Conservation (phyloP, 2,797 vertebrate species). For the Echeneis naucrates region DNA sequence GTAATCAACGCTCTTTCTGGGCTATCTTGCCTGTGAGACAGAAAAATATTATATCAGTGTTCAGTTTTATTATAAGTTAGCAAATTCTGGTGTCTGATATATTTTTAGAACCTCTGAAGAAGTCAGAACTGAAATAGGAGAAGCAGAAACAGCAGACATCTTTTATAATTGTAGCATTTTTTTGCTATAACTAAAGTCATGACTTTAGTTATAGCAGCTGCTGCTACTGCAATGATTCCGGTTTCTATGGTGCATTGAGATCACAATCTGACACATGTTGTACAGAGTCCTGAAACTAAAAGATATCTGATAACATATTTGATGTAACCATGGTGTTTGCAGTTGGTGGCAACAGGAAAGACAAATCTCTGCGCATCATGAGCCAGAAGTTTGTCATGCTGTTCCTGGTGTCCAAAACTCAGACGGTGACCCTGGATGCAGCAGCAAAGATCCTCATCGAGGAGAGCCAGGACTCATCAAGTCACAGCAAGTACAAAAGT, state of each 20-base stretch:
- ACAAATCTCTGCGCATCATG: slow-evolving; percentile 97
- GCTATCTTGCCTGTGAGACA: not conserved
- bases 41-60: not conserved
- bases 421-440: slow-evolving; percentile 90
- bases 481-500: slow-evolving; percentile 98
- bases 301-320: not conserved
- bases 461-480: slow-evolving; percentile 89
- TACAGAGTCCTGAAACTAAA: not conserved
- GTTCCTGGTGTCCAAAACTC: slow-evolving; percentile 94
- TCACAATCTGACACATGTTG: not conserved
- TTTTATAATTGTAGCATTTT: not conserved
- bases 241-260: not conserved
- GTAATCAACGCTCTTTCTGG: not conserved
- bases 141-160: not conserved
- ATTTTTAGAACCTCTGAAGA: not conserved
- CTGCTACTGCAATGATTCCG: not conserved
- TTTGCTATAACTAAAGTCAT: not conserved
- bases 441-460: slow-evolving; percentile 95
- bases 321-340: slow-evolving; percentile 28
- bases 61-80: not conserved
- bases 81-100: not conserved
- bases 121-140: not conserved
- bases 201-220: not conserved
- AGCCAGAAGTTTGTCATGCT: slow-evolving; percentile 98
- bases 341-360: slow-evolving; percentile 91